These are phyloP conservation scores for Disparrhopalites patrizii DNA, from an alignment of 2,888 invertebrate species.

Conservation along the genomic window DNA sequence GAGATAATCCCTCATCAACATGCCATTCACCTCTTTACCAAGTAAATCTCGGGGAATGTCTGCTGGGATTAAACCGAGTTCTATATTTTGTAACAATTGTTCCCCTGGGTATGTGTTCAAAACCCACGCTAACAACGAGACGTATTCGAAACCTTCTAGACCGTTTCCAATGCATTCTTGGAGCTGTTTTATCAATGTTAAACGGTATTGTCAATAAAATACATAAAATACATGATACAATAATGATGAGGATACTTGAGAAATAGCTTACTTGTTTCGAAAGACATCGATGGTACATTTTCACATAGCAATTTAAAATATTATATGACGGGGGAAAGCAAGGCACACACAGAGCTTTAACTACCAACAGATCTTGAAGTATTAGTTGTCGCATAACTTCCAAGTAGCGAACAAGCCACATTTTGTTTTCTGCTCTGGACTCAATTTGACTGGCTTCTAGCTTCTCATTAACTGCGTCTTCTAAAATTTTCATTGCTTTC, in stretches of 20 bases:
- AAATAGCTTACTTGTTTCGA: conserved; percentile 65
- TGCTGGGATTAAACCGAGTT: conserved; percentile 67
- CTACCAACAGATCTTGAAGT: conserved; percentile 83
- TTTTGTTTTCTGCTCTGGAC: conserved; percentile 81
- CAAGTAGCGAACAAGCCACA: conserved; percentile 92
- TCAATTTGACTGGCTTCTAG: conserved; percentile 95
- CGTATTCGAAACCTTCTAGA: conserved; percentile 93
- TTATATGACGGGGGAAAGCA: conserved; percentile 95
- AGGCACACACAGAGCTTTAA: conserved; percentile 81
- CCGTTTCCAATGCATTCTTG: conserved; percentile 83
- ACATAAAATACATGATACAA: not conserved
- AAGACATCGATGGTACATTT: conserved; percentile 88
- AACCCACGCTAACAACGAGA: conserved; percentile 87
- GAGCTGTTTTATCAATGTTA: conserved; percentile 55
- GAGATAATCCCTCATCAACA: conserved; percentile 77
- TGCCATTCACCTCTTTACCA: conserved; percentile 66
- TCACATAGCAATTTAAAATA: conserved; percentile 83
- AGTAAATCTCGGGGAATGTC: conserved; percentile 69
- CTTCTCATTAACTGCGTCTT: conserved; percentile 72
- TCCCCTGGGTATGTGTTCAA: conserved; percentile 83
- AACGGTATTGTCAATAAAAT: too few relatives aligned
- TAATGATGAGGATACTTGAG: not conserved
- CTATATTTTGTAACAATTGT: conserved; percentile 83
- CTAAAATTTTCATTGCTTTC: conserved; percentile 76
- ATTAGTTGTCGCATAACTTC: conserved; percentile 81